Percentiles rank a stretch among this genome's conserved stretches.
Conservation (phyloP, 1,140 invertebrate genomes). For the Drosophila setifemur region DNA sequence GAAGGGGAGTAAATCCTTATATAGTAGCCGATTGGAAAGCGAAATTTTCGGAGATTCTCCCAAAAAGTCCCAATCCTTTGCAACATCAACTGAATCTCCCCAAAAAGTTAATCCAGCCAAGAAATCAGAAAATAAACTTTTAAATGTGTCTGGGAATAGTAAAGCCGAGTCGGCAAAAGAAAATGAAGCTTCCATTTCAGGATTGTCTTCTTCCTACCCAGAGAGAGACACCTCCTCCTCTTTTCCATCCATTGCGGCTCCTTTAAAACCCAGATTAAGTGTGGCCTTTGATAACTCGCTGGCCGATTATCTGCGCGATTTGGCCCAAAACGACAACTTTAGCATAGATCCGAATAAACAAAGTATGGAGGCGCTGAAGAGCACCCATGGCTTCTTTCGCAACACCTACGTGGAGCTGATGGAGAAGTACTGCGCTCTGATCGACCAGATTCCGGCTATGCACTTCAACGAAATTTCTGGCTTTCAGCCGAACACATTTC, state of each 20-base stretch:
- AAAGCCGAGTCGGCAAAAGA: constrained; percentile 17
- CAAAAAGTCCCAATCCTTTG: neutral
- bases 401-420: constrained; percentile 65
- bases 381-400: constrained; percentile 46
- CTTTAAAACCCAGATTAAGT: constrained; percentile 45
- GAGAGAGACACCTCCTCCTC: neutral
- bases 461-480: constrained; percentile 68
- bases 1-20: neutral
- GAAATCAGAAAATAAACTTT: neutral
- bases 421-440: constrained; percentile 75
- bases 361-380: constrained; percentile 25
- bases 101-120: neutral
- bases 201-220: neutral
- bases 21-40: neutral
- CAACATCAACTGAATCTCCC: no score
- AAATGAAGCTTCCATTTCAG: neutral
- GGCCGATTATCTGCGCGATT: constrained; percentile 54
- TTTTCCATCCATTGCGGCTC: neutral
- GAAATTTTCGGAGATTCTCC: neutral
- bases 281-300: constrained; percentile 69
- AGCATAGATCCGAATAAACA: constrained; percentile 51
- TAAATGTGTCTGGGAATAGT: no score
- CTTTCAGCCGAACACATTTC: constrained; percentile 67
- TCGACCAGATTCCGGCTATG: constrained; percentile 74
- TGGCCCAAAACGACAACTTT: constrained; percentile 65